Percentiles rank a stretch among this genome's conserved stretches.
These are phyloP conservation scores for Tachysurus vachellii DNA, from an alignment of 2,113 vertebrate species.

Conservation along the genomic window DNA sequence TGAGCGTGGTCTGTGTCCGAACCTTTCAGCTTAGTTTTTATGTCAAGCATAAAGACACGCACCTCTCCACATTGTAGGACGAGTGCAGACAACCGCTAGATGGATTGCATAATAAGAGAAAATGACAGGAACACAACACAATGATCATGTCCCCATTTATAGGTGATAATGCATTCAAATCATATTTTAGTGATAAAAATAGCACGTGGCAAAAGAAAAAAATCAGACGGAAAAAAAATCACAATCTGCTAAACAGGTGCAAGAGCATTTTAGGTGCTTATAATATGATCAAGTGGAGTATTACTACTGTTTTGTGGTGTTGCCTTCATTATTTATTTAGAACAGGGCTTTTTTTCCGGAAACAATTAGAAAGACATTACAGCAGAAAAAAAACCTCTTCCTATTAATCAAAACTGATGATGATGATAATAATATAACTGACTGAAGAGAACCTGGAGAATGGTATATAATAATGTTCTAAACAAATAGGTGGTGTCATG, in stretches of 20 bases:
- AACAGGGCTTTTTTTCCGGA: neutral
- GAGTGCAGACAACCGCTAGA: conserved; percentile 15
- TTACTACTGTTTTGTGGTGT: neutral
- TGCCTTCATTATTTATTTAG: neutral
- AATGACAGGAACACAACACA: neutral
- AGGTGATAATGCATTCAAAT: neutral
- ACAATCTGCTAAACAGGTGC: neutral
- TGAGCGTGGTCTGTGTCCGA: conserved; percentile 28
- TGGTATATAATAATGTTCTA: neutral
- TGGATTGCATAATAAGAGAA: conserved; percentile 26
- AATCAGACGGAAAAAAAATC: neutral
- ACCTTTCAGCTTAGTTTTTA: conserved; percentile 32
- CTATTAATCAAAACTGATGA: neutral
- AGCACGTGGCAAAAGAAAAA: too few relatives aligned
- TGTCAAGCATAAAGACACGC: conserved; percentile 45
- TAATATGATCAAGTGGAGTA: neutral
- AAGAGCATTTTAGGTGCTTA: neutral
- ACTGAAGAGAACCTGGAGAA: neutral
- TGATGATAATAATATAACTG: neutral
- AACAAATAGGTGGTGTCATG: too few relatives aligned
- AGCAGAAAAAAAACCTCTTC: neutral
- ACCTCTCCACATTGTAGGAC: conserved; percentile 31
- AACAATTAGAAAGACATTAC: neutral
- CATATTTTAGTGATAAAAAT: neutral
- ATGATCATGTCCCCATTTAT: neutral